phyloP scores from a whole-genome alignment of 1,140 invertebrate genomes.

The Drosophila watanabei region DNA sequence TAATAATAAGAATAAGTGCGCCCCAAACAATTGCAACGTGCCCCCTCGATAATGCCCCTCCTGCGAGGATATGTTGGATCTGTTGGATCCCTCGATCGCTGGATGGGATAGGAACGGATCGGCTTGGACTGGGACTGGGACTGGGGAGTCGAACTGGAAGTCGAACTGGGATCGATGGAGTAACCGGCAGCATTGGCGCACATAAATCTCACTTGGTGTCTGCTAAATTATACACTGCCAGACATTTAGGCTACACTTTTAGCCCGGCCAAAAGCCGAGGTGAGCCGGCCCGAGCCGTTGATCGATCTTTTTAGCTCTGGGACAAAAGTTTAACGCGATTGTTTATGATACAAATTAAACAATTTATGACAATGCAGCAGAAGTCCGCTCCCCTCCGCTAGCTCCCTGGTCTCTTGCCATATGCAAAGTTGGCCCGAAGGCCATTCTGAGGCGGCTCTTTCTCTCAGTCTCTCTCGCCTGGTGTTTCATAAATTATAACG shows the following conservation, averaged over 20 bases:
- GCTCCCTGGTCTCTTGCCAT: constrained; percentile 50
- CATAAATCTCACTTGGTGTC: constrained; percentile 86
- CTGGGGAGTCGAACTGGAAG: constrained; percentile 9
- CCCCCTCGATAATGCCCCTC: constrained; percentile 15
- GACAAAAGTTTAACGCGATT: constrained; percentile 86
- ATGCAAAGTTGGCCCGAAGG: constrained; percentile 72
- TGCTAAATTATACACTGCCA: constrained; percentile 85
- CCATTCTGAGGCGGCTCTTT: constrained; percentile 54
- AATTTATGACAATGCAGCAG: constrained; percentile 85
- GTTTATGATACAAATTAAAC: constrained; percentile 86
- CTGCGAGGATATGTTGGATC: constrained; percentile 56
- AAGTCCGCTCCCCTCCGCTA: constrained; percentile 33
- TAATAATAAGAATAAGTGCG: constrained; percentile 84
- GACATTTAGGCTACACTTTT: constrained; percentile 85
- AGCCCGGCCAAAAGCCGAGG: constrained; percentile 39
- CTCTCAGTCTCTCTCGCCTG: constrained; percentile 18
- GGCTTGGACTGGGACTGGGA: constrained; percentile 6
- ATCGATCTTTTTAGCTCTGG: constrained; percentile 85
- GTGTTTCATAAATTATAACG: constrained; percentile 85
- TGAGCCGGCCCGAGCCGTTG: constrained; percentile 56
- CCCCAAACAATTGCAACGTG: constrained; percentile 75
- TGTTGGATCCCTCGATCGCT: constrained; percentile 33
- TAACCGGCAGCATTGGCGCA: constrained; percentile 79
- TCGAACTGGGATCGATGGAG: constrained; percentile 31
- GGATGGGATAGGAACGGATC: constrained; percentile 26